These are phyloP conservation scores for Glaucidium brasilianum DNA, from an alignment of 2,113 vertebrate genomes.

Conservation along the genomic window DNA sequence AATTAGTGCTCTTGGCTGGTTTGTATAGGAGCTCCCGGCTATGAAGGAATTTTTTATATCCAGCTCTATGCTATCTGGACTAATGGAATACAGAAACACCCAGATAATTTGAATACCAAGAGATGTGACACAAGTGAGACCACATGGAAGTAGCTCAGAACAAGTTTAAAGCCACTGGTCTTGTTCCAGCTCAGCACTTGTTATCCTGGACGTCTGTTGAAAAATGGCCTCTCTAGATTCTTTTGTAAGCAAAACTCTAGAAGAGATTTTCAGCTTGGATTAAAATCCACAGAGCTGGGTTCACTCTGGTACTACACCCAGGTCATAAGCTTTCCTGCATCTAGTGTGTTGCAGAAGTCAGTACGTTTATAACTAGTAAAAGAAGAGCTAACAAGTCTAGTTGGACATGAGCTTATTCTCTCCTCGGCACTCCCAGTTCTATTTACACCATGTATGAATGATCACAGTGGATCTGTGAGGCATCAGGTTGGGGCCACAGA, in stretches of 20 bases:
- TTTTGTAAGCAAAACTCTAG: neutral
- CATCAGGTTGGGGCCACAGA: neutral
- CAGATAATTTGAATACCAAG: neutral
- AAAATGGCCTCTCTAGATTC: neutral
- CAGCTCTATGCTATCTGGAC: neutral
- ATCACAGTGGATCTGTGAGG: neutral
- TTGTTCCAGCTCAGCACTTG: neutral
- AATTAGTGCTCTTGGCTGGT: conserved; percentile 26
- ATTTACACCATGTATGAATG: neutral
- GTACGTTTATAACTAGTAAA: neutral
- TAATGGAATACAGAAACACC: neutral
- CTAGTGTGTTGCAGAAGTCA: neutral
- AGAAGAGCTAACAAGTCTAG: neutral
- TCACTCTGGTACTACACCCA: neutral
- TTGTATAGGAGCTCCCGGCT: conserved; percentile 6
- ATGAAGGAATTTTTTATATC: neutral
- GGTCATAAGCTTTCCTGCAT: neutral
- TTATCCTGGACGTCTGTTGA: neutral
- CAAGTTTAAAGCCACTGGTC: neutral
- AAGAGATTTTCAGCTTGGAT: neutral
- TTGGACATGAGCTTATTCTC: neutral
- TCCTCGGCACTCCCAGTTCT: neutral
- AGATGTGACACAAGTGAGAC: neutral
- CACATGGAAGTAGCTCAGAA: neutral
- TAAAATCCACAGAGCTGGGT: neutral